These are phyloP conservation scores for Xanthorhoe spadicearia DNA, from an alignment of 2,888 invertebrate genomes.

Conservation along the genomic window DNA sequence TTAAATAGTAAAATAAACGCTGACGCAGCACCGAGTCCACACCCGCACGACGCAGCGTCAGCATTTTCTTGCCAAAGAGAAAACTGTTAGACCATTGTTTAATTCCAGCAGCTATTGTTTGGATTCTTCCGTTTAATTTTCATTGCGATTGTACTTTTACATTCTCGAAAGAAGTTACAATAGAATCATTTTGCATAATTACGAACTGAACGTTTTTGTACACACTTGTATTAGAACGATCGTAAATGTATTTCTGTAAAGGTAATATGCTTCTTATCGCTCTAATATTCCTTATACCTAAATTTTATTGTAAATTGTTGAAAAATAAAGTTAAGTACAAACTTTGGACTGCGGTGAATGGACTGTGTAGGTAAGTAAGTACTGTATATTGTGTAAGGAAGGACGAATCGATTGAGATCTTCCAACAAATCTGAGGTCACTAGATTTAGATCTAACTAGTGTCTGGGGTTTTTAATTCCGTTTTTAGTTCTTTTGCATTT, in stretches of 20 bases:
- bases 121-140: conserved; percentile 16
- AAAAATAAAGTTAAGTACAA: too few species aligned
- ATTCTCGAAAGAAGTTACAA: conserved; percentile 3
- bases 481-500: conserved; percentile 18
- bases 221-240: too few species aligned
- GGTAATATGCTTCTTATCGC: too few species aligned
- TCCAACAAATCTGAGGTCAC: background rate
- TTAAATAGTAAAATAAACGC: conserved; percentile 9
- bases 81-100: conserved; percentile 28
- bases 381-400: too few species aligned
- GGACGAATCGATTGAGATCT: background rate
- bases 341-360: too few species aligned
- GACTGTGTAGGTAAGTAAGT: too few species aligned
- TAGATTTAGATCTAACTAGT: background rate
- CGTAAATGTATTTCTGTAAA: too few species aligned
- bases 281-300: too few species aligned
- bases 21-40: conserved; percentile 10
- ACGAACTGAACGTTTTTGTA: too few species aligned
- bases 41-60: conserved; percentile 22
- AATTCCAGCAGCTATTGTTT: conserved; percentile 29
- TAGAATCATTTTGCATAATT: background rate
- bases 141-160: conserved; percentile 10
- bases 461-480: conserved; percentile 4
- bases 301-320: too few species aligned
- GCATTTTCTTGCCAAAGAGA: conserved; percentile 28